Conservation (phyloP, 2,888 invertebrate genomes). For the Folsomia candida region DNA sequence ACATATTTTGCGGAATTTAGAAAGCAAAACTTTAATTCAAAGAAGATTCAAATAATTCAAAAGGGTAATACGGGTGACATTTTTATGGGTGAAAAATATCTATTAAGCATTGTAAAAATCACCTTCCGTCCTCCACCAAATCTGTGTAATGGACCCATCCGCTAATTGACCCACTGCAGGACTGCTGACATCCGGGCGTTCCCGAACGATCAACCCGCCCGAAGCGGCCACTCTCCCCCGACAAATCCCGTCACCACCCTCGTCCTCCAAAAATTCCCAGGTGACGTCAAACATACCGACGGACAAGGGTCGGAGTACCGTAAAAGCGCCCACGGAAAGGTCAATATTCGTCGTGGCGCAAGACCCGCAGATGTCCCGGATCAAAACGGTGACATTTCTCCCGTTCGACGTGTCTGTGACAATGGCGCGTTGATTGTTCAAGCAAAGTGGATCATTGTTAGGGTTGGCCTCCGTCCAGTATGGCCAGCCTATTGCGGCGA, state of each 20-base stretch:
- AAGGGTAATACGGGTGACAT: too few relatives aligned
- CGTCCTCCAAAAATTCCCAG: neutral
- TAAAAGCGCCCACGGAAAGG: neutral
- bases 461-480: conserved; percentile 7
- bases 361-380: neutral
- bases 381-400: neutral
- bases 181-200: neutral
- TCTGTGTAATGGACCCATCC: neutral
- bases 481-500: neutral
- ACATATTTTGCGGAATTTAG: too few relatives aligned
- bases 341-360: neutral
- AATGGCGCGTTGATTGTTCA: neutral
- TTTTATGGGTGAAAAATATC: too few relatives aligned
- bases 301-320: neutral
- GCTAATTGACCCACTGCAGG: neutral
- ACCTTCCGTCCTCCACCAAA: neutral
- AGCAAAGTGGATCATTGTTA: neutral
- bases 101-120: too few relatives aligned
- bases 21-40: too few relatives aligned
- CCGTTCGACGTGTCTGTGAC: neutral
- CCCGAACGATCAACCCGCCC: neutral
- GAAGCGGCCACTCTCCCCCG: neutral
- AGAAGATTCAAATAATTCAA: too few relatives aligned
- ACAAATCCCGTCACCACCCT: neutral
- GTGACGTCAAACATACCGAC: neutral